A percentile compares a stretch with the other conserved stretches of the same genome.
These are phyloP conservation scores for Aphidoletes aphidimyza DNA, from an alignment of 2,888 invertebrate species.

Conservation along the genomic window DNA sequence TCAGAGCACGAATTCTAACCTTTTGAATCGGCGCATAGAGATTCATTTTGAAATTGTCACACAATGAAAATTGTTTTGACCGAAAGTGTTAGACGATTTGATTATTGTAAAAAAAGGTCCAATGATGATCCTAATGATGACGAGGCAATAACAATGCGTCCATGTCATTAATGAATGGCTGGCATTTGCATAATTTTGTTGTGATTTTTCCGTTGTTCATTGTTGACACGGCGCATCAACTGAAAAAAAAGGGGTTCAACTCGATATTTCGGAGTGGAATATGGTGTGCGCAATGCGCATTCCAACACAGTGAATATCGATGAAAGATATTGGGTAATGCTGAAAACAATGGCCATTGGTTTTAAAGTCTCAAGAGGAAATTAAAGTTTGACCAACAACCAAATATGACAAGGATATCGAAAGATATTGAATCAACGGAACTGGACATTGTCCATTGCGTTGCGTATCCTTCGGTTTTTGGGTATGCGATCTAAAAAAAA, in stretches of 20 bases:
- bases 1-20: background rate
- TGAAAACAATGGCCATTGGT: constrained; percentile 35
- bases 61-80: constrained; percentile 53
- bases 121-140: constrained; percentile 42
- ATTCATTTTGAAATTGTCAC: background rate
- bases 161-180: constrained; percentile 40
- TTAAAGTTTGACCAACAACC: background rate
- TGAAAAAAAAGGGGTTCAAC: background rate
- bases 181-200: constrained; percentile 52
- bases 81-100: constrained; percentile 53
- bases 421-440: background rate
- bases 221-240: constrained; percentile 53
- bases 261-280: background rate
- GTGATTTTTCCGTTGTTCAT: constrained; percentile 53
- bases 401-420: background rate
- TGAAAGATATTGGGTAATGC: background rate
- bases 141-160: constrained; percentile 49
- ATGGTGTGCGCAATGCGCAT: background rate
- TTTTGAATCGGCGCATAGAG: background rate
- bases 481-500: background rate
- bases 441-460: constrained; percentile 20
- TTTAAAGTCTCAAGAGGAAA: constrained; percentile 17
- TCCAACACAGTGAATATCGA: too few species aligned
- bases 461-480: too few species aligned
- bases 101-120: constrained; percentile 20